Conservation (phyloP, 2,888 invertebrate genomes). For the Drosophila putrida region DNA sequence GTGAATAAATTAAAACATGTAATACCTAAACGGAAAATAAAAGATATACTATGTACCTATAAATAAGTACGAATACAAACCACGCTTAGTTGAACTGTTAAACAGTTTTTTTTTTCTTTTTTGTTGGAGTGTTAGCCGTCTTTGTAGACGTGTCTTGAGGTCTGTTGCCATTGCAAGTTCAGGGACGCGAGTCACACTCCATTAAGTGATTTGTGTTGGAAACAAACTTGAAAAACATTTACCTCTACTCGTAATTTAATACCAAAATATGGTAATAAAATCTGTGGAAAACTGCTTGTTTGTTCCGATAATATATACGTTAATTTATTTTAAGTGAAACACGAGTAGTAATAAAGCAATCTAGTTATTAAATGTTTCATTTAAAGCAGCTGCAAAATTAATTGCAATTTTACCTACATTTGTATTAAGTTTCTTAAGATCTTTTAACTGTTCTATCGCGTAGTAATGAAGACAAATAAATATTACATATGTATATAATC, state of each 20-base stretch:
- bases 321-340: slow-evolving; percentile 12
- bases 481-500: too few species aligned
- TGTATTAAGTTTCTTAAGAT: neutral
- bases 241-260: slow-evolving; percentile 3
- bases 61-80: slow-evolving; percentile 17
- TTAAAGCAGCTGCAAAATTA: slow-evolving; percentile 35
- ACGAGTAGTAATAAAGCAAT: neutral
- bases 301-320: slow-evolving; percentile 1
- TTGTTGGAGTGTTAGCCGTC: slow-evolving; percentile 3
- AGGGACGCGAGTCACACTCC: slow-evolving; percentile 50
- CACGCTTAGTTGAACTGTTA: slow-evolving; percentile 21
- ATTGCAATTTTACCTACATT: neutral
- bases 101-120: slow-evolving; percentile 6
- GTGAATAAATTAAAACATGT: slow-evolving; percentile 41
- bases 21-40: slow-evolving; percentile 21
- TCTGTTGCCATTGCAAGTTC: slow-evolving; percentile 58
- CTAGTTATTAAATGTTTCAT: slow-evolving; percentile 3
- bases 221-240: slow-evolving; percentile 31
- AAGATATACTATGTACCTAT: slow-evolving; percentile 6
- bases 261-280: slow-evolving; percentile 2
- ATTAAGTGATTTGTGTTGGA: slow-evolving; percentile 39
- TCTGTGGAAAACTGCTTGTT: slow-evolving; percentile 3
- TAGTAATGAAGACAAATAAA: too few species aligned
- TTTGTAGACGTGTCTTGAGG: slow-evolving; percentile 30
- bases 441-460: too few species aligned